Conservation (phyloP, 2,113 vertebrate genomes). For the Bettongia penicillata region DNA sequence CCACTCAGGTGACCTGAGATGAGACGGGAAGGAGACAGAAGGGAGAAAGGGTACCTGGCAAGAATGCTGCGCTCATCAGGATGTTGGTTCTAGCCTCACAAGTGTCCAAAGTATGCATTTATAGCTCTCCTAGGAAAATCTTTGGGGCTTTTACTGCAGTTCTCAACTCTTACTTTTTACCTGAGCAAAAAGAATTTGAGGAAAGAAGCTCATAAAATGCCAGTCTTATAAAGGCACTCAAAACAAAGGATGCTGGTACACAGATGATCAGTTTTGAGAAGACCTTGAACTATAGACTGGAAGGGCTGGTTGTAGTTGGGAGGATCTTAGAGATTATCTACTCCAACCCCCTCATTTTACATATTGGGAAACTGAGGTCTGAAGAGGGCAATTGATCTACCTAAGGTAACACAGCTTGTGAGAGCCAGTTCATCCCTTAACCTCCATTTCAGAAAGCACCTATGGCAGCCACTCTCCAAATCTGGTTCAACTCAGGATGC, state of each 20-base stretch:
- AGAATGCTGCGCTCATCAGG: background rate
- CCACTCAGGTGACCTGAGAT: background rate
- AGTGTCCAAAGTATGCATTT: background rate
- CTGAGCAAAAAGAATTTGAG: background rate
- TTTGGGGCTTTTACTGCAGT: background rate
- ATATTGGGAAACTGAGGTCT: background rate
- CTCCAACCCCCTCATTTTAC: background rate
- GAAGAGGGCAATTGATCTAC: background rate
- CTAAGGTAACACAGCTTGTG: background rate
- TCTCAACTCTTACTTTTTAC: background rate
- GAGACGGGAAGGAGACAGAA: background rate
- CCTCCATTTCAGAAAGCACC: background rate
- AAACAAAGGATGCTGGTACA: background rate
- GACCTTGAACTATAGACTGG: background rate
- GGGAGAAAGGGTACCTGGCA: background rate
- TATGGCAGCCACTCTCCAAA: background rate
- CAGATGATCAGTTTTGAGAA: background rate
- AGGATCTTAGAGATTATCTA: background rate
- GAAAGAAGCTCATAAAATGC: background rate
- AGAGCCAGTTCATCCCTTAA: background rate
- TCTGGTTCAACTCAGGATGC: background rate
- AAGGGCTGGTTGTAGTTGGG: background rate
- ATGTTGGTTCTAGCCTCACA: background rate
- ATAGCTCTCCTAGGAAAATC: background rate
- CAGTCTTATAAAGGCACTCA: background rate